These are phyloP conservation scores for Apteryx mantelli DNA, from an alignment of 2,113 vertebrate genomes.

Conservation along the genomic window DNA sequence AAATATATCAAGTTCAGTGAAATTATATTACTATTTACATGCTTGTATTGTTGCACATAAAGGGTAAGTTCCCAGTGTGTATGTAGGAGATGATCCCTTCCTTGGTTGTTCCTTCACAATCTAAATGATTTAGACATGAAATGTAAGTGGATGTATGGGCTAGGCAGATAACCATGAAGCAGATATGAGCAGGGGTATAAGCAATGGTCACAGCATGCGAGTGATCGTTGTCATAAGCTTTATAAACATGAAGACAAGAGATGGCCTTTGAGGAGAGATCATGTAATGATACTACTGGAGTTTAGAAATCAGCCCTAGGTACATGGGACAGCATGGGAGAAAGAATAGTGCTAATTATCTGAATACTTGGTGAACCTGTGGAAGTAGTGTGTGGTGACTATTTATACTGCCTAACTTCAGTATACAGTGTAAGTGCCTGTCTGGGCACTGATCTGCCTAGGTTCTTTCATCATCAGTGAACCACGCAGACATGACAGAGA, in stretches of 20 bases:
- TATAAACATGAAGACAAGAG: not conserved
- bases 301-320: not conserved
- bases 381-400: not conserved
- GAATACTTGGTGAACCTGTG: not conserved
- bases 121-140: not conserved
- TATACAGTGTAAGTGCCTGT: not conserved
- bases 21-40: not conserved
- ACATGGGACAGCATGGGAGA: not conserved
- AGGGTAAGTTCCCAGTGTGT: not conserved
- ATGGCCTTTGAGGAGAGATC: not conserved
- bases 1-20: not conserved
- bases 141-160: not conserved
- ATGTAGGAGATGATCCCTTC: not conserved
- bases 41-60: not conserved
- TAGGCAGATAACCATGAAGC: not conserved
- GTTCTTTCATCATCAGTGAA: not conserved
- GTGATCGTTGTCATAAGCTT: not conserved
- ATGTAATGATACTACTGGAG: not conserved
- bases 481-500: not conserved
- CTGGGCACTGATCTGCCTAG: not conserved
- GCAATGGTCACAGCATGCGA: not conserved
- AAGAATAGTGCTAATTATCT: not conserved
- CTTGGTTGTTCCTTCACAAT: not conserved
- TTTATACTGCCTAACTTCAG: not conserved
- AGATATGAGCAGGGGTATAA: not conserved